These are phyloP conservation scores for Psammodynastes pulverulentus DNA, from an alignment of 2,113 vertebrate genomes.

Conservation along the genomic window DNA sequence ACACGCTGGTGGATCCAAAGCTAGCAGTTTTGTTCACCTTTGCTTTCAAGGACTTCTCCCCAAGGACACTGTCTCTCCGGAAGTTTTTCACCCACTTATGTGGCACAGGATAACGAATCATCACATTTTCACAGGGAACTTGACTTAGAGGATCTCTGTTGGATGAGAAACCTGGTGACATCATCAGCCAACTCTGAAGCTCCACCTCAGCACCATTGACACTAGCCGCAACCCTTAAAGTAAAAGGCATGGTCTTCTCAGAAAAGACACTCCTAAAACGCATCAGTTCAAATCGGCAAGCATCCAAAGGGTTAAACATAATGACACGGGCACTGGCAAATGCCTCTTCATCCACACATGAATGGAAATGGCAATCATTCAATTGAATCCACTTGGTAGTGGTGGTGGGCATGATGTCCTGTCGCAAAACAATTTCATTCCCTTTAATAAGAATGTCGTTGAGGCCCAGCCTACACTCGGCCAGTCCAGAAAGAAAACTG, in stretches of 20 bases:
- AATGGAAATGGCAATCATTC: slow-evolving; percentile 75
- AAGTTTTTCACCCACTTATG: slow-evolving; percentile 88
- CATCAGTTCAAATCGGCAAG: slow-evolving; percentile 83
- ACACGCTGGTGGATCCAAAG: slow-evolving; percentile 77
- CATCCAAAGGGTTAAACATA: slow-evolving; percentile 78
- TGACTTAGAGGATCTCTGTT: slow-evolving; percentile 80
- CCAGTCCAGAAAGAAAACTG: slow-evolving; percentile 80
- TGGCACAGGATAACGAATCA: slow-evolving; percentile 83
- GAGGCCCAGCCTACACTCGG: slow-evolving; percentile 80
- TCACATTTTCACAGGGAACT: slow-evolving; percentile 86
- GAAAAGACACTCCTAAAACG: slow-evolving; percentile 79
- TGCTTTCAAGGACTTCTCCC: slow-evolving; percentile 86
- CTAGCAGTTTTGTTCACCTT: slow-evolving; percentile 87
- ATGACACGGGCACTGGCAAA: slow-evolving; percentile 73
- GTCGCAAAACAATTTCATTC: slow-evolving; percentile 83
- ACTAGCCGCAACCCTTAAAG: slow-evolving; percentile 77
- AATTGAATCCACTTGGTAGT: slow-evolving; percentile 87
- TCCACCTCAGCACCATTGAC: slow-evolving; percentile 83
- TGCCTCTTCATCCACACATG: slow-evolving; percentile 74
- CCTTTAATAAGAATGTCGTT: slow-evolving; percentile 85
- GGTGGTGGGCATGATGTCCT: slow-evolving; percentile 87
- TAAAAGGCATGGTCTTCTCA: slow-evolving; percentile 84
- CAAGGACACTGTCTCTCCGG: slow-evolving; percentile 80
- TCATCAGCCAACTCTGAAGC: slow-evolving; percentile 88
- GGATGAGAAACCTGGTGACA: slow-evolving; percentile 82